These are phyloP conservation scores for Neodiprion lecontei DNA, from an alignment of 1,140 invertebrate genomes.

Conservation along the genomic window DNA sequence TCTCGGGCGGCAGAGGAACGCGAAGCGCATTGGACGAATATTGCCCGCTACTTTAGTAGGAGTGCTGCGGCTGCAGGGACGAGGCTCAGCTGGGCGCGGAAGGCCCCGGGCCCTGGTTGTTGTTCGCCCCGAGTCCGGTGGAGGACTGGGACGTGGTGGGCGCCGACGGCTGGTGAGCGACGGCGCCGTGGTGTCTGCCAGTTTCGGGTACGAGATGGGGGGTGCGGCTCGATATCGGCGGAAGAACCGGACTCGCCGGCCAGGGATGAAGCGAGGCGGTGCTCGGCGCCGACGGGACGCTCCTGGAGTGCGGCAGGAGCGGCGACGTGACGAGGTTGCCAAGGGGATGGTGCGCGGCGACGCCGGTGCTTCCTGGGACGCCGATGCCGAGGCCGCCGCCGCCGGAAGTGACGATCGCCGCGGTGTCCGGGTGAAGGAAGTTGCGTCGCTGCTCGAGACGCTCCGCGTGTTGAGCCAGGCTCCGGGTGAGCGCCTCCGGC, in stretches of 20 bases:
- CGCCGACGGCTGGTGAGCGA: constrained; percentile 54
- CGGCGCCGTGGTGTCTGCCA: constrained; percentile 53
- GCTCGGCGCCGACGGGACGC: constrained; percentile 61
- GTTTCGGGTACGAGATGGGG: constrained; percentile 77
- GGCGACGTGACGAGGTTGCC: constrained; percentile 60
- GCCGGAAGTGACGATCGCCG: constrained; percentile 64
- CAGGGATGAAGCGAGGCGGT: constrained; percentile 68
- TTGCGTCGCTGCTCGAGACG: constrained; percentile 78
- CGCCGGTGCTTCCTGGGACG: constrained; percentile 48
- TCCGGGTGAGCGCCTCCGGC: constrained; percentile 81
- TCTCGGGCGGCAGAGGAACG: neutral
- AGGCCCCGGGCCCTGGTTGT: constrained; percentile 56
- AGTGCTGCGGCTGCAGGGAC: constrained; percentile 62
- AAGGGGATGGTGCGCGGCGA: constrained; percentile 47
- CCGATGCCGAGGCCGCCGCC: constrained; percentile 50
- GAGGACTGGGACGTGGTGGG: constrained; percentile 59
- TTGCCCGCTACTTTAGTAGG: constrained; percentile 44
- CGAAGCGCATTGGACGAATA: constrained; percentile 9
- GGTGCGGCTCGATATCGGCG: constrained; percentile 72
- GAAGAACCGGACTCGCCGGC: constrained; percentile 76
- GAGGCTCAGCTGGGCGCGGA: constrained; percentile 60
- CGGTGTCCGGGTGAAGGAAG: constrained; percentile 85
- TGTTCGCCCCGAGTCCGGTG: constrained; percentile 48
- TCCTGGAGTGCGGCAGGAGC: constrained; percentile 66
- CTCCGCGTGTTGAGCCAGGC: constrained; percentile 72